Evolutionary conservation across 2,797 vertebrate species (phyloP), one percentile per base, ranked within the genome.

Genomic region (Etheostoma perlongum): DNA sequence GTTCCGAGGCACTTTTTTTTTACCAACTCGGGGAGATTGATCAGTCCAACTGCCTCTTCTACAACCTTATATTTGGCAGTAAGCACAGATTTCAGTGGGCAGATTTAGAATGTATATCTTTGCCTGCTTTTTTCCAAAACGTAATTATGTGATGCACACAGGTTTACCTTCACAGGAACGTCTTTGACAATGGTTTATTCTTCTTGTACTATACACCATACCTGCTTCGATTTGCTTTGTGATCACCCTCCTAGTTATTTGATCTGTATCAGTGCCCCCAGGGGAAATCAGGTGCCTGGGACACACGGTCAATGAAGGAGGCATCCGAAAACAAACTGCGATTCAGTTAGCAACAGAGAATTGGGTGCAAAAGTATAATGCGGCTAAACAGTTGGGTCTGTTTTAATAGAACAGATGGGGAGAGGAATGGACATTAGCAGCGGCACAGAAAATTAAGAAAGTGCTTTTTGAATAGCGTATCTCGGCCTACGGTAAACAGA

Each of bases 201-300:
- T 18, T 64, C 36, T 58, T 42, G 14, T 46, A 36, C 51, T 40
- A 0, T 19, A 30, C 9, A 12, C 19, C 14, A 6, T 18, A 47
- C 11, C 42, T 19, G 13, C 18, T 27, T 46, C 12, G 54, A 66
- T 73, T 74, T 57, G 5, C 57, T 75, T 70, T 42, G 14, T 42
- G 70, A 73, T 55, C 52, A 23, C 65, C 65, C 62, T 44, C 12
- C 6, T 25, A 2, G 64, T 74, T 47, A 42, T 71, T 65, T 53
- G 48, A 84, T 65, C 65, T 16, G 12, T 52, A 23, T 42, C 18
- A 6, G 19, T 33, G n/a, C 3, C 51, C 42, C 62, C 62, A 30
- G 9, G 76, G 59, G 42, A 77, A 73, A 62, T 67, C 27, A 14
- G 42, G 40, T 48, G 19, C 25, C 15, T 19, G n/a, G 12, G 25